phyloP scores from a whole-genome alignment of 2,113 vertebrate genomes.

The Illadopsis cleaveri region DNA sequence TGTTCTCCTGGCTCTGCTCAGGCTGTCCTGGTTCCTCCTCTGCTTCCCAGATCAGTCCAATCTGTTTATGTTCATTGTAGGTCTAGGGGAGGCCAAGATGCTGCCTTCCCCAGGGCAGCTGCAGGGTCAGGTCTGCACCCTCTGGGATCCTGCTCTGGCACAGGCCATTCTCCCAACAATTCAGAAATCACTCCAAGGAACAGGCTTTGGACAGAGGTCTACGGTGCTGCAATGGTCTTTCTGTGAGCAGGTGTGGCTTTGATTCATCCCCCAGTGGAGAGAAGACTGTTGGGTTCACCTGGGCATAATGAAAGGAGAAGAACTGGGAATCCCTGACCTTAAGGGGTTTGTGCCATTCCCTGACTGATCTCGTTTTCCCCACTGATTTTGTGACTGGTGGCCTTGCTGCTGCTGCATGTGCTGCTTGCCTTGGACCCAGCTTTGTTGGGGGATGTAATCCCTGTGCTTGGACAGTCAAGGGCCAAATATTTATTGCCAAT shows the following conservation, averaged over 20 bases:
- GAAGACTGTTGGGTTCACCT: not conserved
- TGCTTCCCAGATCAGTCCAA: not conserved
- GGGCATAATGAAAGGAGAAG: not conserved
- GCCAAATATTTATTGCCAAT: not conserved
- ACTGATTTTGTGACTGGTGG: not conserved
- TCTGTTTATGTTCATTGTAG: rapidly evolving
- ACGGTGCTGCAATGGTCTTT: not conserved
- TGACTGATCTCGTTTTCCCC: not conserved
- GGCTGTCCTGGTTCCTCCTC: not conserved
- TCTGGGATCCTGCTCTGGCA: not conserved
- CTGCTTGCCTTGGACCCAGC: not conserved
- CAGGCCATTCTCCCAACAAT: not conserved
- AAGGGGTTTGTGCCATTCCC: not conserved
- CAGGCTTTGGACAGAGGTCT: not conserved
- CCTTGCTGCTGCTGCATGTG: not conserved
- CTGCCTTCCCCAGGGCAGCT: not conserved
- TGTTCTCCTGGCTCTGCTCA: not conserved
- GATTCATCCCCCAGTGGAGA: not conserved
- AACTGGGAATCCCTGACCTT: not conserved
- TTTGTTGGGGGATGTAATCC: not conserved
- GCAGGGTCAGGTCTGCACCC: rapidly evolving
- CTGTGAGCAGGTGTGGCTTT: not conserved
- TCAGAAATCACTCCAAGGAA: not conserved
- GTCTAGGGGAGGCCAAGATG: not conserved
- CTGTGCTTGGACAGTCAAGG: not conserved